Evolutionary conservation across 2,797 vertebrate species (phyloP).

Genomic region (Podarcis siculus): DNA sequence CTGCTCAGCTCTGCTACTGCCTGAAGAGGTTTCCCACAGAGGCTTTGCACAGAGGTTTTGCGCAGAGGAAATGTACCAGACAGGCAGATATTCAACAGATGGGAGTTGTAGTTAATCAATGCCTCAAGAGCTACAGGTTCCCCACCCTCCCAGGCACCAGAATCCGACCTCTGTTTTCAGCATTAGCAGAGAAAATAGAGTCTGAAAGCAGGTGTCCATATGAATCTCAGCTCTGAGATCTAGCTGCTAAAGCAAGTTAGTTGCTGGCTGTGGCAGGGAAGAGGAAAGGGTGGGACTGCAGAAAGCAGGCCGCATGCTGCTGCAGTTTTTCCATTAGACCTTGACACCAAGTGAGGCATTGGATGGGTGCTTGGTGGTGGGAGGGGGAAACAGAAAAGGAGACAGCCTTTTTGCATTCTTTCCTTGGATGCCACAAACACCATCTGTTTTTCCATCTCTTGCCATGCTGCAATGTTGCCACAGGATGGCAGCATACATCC

Average conservation of each 20-base stretch:
- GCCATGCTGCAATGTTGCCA: slow-evolving; percentile 7
- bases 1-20: too few species aligned
- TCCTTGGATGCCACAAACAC: not conserved
- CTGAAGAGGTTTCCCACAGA: too few species aligned
- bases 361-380: too few species aligned
- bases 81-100: too few species aligned
- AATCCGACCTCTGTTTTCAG: not conserved
- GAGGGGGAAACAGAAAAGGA: not conserved
- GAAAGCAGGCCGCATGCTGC: not conserved
- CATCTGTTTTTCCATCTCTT: not conserved
- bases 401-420: not conserved
- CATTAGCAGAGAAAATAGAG: not conserved
- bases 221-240: too few species aligned
- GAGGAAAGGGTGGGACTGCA: not conserved
- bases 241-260: not conserved
- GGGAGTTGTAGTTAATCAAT: too few species aligned
- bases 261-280: not conserved
- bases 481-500: slow-evolving; percentile 58
- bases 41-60: too few species aligned
- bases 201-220: not conserved
- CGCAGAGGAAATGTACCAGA: too few species aligned
- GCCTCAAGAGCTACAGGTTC: too few species aligned
- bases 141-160: not conserved
- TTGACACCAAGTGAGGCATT: not conserved
- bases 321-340: not conserved